Conservation (phyloP, 2,113 vertebrate genomes). For the Conger conger region DNA sequence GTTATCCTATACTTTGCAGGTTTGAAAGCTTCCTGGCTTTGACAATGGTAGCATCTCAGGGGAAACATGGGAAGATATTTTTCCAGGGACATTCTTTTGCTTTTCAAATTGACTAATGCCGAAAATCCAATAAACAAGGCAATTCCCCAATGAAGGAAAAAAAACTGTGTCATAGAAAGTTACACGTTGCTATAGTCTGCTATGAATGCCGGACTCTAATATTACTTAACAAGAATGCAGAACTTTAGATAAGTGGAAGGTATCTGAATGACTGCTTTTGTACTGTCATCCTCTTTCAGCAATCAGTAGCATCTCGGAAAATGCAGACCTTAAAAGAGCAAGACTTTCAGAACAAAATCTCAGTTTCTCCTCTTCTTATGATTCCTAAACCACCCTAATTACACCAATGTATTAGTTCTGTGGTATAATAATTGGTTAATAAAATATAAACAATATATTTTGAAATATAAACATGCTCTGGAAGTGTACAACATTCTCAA, state of each 20-base stretch:
- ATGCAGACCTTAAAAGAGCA: slow-evolving; percentile 19
- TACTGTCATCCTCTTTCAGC: slow-evolving; percentile 24
- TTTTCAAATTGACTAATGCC: slow-evolving; percentile 58
- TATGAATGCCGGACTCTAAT: slow-evolving; percentile 57
- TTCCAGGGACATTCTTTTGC: slow-evolving; percentile 62
- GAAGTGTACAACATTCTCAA: neutral
- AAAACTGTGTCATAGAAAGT: slow-evolving; percentile 52
- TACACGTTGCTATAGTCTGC: slow-evolving; percentile 51
- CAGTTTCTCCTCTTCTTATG: neutral
- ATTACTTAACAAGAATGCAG: slow-evolving; percentile 60
- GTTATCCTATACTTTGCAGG: slow-evolving; percentile 66
- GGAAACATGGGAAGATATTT: slow-evolving; percentile 67
- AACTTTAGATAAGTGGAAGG: slow-evolving; percentile 37
- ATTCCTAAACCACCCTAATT: neutral
- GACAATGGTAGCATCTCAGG: slow-evolving; percentile 63
- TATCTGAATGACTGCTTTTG: slow-evolving; percentile 32
- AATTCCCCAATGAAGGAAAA: slow-evolving; percentile 58
- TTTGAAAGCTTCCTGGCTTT: slow-evolving; percentile 59
- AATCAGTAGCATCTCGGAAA: slow-evolving; percentile 18
- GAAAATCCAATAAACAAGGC: slow-evolving; percentile 60
- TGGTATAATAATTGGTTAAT: neutral
- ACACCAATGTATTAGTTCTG: neutral
- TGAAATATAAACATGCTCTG: neutral
- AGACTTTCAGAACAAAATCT: slow-evolving; percentile 4
- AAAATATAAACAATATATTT: slow-evolving; percentile 18